Evolutionary conservation across 2,888 invertebrate species (phyloP), one percentile per base, ranked within the genome.

Genomic region (Coelopa pilipes): DNA sequence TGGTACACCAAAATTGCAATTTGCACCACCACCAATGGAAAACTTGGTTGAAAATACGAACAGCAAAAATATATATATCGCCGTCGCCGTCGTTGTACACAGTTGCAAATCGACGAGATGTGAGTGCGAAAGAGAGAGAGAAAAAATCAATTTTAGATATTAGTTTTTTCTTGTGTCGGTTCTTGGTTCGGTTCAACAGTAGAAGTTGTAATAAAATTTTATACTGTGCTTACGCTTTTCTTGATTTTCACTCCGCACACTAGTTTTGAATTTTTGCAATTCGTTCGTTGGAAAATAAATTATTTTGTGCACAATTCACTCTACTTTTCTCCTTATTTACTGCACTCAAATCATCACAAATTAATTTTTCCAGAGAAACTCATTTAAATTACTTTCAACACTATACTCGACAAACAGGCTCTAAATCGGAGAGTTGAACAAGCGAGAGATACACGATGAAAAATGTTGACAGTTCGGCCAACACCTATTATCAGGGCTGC

Each of bases 1-100:
- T 85, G 79, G 86, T 86, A 86, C 86, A 86, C 86, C 82, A 85
- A 86, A 86, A 86, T 84, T 84, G 82, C 82, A 86, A 85, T 84
- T 85, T 81, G 85, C 86, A 85, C 84, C 85, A 84, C 85, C 85
- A 81, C 80, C 77, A 78, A 80, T 77, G 76, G 76, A 79, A 80
- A 80, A 80, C 82, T 80, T 80, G 80, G 80, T 79, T 79, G 83
- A 81, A 82, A 78, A 80, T 74, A 76, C 73, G 76, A 77, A 69
- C 67, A 69, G 69, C 65, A 67, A 46, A 65, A 63, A 55, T 57
- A 63, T 65, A 66, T 76, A 70, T 57, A 72, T 62, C 34, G 74
- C 71, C 71, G 45, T 74, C 74, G 76, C 75, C 63, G 70, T 77
- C 72, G 65, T 67, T 34, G 45, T 17, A 73, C 55, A 65, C 47